Percentiles rank a stretch among this genome's conserved stretches.
Conservation (phyloP, 2,797 vertebrate genomes). For the Menidia menidia region DNA sequence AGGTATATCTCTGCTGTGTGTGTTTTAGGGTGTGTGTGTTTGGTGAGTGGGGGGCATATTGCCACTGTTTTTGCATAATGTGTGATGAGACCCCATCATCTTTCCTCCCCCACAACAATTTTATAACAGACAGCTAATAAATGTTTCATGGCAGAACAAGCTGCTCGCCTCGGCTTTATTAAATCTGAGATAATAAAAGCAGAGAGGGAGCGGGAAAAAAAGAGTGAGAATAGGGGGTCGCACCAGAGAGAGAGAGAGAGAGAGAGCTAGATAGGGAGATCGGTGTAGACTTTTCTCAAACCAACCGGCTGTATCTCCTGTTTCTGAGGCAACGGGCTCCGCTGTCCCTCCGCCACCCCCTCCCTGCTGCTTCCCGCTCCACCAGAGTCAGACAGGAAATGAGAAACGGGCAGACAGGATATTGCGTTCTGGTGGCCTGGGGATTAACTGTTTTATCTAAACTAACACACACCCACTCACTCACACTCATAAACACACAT, state of each 20-base stretch:
- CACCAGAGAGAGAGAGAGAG: conserved; percentile 75
- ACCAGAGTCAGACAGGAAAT: conserved; percentile 91
- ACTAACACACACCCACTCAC: conserved; percentile 79
- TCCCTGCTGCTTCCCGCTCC: conserved; percentile 78
- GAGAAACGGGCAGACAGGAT: conserved; percentile 93
- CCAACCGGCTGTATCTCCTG: conserved; percentile 86
- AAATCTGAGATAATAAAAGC: conserved; percentile 94
- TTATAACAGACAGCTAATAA: conserved; percentile 96
- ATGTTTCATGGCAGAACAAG: conserved; percentile 95
- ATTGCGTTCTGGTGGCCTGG: conserved; percentile 93
- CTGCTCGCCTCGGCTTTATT: conserved; percentile 91
- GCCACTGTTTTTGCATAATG: conserved; percentile 90
- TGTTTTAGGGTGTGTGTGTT: neutral
- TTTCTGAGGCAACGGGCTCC: conserved; percentile 88
- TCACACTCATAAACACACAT: conserved; percentile 58
- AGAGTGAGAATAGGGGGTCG: conserved; percentile 76
- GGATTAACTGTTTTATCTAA: conserved; percentile 91
- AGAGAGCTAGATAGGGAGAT: conserved; percentile 79
- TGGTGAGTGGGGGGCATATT: conserved; percentile 61
- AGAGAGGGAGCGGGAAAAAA: conserved; percentile 78
- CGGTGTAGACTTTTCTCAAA: conserved; percentile 83
- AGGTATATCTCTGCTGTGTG: conserved; percentile 5
- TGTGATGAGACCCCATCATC: conserved; percentile 87
- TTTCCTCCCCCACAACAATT: conserved; percentile 89
- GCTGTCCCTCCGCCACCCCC: conserved; percentile 77